phyloP scores from a whole-genome alignment of 2,888 invertebrate species.

The Azorinus chamasolen region DNA sequence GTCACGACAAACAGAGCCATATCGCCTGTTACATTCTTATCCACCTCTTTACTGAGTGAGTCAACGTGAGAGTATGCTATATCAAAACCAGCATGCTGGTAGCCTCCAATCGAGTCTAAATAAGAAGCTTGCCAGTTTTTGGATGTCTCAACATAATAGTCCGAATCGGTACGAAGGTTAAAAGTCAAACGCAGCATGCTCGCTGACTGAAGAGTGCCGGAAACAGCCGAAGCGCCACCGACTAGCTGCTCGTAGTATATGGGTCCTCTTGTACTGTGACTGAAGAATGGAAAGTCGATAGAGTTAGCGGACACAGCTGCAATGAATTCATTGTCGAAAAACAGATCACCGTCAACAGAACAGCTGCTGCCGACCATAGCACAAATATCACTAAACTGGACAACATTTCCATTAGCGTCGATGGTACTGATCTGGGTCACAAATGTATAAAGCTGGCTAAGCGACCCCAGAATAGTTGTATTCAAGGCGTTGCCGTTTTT shows the following conservation, averaged over 20 bases:
- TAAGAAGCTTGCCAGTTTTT: no score
- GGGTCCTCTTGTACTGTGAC: no score
- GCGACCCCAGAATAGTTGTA: constrained; percentile 30
- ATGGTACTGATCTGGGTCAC: constrained; percentile 33
- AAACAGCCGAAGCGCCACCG: no score
- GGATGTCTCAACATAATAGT: no score
- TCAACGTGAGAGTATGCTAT: constrained; percentile 46
- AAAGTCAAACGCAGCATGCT: no score
- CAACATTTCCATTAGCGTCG: constrained; percentile 6
- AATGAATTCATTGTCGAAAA: constrained; percentile 39
- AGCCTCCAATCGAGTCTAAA: not conserved
- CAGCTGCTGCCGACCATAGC: constrained; percentile 21
- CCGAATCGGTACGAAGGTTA: no score
- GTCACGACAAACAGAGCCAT: constrained; percentile 48
- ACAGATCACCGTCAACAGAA: constrained; percentile 35
- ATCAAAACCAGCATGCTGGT: constrained; percentile 18
- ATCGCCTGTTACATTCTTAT: constrained; percentile 51
- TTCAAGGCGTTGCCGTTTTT: constrained; percentile 34
- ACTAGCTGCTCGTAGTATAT: no score
- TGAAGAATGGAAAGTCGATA: no score
- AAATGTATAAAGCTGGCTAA: constrained; percentile 17
- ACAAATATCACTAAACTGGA: constrained; percentile 43
- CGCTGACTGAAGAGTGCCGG: no score
- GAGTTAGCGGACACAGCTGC: constrained; percentile 27
- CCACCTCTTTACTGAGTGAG: constrained; percentile 49